These are phyloP conservation scores for Brachyistius frenatus DNA, from an alignment of 2,113 vertebrate genomes.

Conservation along the genomic window DNA sequence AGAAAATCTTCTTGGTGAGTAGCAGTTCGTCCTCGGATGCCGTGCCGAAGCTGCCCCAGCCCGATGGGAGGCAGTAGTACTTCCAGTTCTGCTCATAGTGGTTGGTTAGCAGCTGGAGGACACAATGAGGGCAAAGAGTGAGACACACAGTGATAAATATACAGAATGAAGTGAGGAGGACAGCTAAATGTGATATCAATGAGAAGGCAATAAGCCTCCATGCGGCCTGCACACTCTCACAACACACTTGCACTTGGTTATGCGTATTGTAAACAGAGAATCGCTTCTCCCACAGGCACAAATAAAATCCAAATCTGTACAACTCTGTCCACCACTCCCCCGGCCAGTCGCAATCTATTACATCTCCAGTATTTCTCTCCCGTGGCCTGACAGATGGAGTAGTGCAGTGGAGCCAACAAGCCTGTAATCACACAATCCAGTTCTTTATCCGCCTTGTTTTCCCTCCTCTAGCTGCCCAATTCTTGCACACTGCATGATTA, in stretches of 20 bases:
- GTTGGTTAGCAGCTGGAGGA: slow-evolving; percentile 92
- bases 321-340: slow-evolving; percentile 37
- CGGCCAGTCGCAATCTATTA: slow-evolving; percentile 45
- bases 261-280: slow-evolving; percentile 16
- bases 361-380: slow-evolving; percentile 48
- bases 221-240: not conserved
- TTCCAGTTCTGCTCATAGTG: slow-evolving; percentile 99
- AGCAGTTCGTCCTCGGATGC: slow-evolving; percentile 95
- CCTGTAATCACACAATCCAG: slow-evolving; percentile 58
- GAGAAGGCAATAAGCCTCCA: not conserved
- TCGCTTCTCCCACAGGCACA: slow-evolving; percentile 3
- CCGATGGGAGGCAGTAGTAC: slow-evolving; percentile 97
- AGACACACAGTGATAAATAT: not conserved
- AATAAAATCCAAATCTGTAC: slow-evolving; percentile 19
- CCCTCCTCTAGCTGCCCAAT: slow-evolving; percentile 22
- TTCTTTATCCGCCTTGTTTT: slow-evolving; percentile 43
- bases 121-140: slow-evolving; percentile 44
- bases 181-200: not conserved
- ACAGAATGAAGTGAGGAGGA: not conserved
- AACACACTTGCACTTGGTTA: slow-evolving; percentile 9
- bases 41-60: slow-evolving; percentile 94
- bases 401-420: slow-evolving; percentile 52
- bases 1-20: slow-evolving; percentile 98
- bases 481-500: slow-evolving; percentile 29
- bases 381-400: slow-evolving; percentile 50